Percentiles rank a stretch among this genome's conserved stretches.
These are phyloP conservation scores for Stenotaenia linearis DNA, from an alignment of 2,888 invertebrate genomes.

Conservation along the genomic window DNA sequence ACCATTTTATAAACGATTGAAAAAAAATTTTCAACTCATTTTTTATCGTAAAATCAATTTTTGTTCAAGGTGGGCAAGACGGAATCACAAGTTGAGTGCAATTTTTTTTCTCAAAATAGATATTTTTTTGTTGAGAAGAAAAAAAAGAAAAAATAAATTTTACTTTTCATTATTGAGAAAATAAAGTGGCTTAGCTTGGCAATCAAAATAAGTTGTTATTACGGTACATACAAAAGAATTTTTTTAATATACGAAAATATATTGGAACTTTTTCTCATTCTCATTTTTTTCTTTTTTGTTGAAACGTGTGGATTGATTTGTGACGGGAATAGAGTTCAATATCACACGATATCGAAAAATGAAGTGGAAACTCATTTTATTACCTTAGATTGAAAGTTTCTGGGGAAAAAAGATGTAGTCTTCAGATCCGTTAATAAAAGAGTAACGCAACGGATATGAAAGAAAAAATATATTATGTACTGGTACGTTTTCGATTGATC, in stretches of 20 bases:
- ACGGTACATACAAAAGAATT: neutral
- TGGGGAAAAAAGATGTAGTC: neutral
- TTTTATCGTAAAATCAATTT: too few relatives aligned
- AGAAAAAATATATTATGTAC: neutral
- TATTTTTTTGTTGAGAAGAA: too few relatives aligned
- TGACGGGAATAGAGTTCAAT: neutral
- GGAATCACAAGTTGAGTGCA: too few relatives aligned
- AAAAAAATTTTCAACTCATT: too few relatives aligned
- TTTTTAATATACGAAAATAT: neutral
- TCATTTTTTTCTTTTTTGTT: neutral
- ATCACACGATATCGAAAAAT: neutral
- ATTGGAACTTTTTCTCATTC: neutral
- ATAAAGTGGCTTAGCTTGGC: neutral
- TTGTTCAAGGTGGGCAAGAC: too few relatives aligned
- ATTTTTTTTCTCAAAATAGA: too few relatives aligned
- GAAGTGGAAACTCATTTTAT: slow-evolving; percentile 14
- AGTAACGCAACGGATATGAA: neutral
- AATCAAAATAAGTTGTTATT: neutral
- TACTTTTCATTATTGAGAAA: neutral
- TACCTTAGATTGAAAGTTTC: neutral
- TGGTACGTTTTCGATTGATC: neutral
- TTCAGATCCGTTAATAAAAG: neutral
- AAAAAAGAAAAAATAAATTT: neutral
- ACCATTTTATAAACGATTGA: too few relatives aligned
- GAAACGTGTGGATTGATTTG: neutral